A percentile compares a stretch with the other conserved stretches of the same genome.
Evolutionary conservation across 2,113 vertebrate species (phyloP).

Genomic region (Alethe castanea): DNA sequence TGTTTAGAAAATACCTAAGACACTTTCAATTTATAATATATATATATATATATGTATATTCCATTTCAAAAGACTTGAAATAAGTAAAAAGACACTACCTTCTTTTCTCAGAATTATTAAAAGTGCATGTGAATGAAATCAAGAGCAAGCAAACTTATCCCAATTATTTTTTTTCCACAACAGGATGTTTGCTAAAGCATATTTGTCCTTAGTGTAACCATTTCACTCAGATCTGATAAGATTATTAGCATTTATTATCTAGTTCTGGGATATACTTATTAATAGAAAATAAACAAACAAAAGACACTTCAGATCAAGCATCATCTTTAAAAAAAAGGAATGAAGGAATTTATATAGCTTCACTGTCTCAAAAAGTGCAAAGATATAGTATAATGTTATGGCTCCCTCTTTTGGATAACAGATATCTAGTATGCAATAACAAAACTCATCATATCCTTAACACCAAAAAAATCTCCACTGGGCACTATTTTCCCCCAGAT

Average conservation of each 20-base stretch:
- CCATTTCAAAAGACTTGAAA: neutral
- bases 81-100: neutral
- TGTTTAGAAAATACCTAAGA: neutral
- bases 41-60: neutral
- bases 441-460: neutral
- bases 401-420: conserved; percentile 74
- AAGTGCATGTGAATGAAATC: neutral
- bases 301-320: neutral
- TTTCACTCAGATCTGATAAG: neutral
- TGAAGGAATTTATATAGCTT: neutral
- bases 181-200: neutral
- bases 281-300: neutral
- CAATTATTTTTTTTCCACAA: neutral
- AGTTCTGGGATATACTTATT: neutral
- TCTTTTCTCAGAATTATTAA: neutral
- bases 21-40: neutral
- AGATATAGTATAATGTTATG: conserved; percentile 50
- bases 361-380: neutral
- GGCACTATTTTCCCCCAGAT: neutral
- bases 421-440: neutral
- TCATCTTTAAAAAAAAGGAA: neutral
- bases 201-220: neutral
- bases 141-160: neutral
- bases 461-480: neutral
- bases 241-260: neutral